Conservation (phyloP, 2,113 vertebrate species). For the Butorides virescens region DNA sequence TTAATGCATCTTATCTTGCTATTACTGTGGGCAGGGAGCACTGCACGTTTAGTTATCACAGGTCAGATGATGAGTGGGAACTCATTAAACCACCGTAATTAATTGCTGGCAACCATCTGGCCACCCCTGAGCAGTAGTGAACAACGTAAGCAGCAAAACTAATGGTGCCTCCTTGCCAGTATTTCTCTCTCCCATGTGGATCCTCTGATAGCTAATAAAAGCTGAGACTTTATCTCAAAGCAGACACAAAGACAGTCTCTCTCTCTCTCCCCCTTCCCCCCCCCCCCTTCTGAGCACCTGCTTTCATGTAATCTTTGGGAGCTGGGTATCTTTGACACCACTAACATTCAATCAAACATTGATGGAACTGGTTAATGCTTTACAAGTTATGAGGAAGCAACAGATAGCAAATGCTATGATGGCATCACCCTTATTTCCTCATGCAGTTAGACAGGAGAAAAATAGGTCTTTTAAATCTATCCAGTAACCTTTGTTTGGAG, state of each 20-base stretch:
- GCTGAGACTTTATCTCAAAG: slow-evolving; percentile 55
- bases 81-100: slow-evolving; percentile 68
- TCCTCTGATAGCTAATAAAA: slow-evolving; percentile 65
- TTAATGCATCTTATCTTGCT: slow-evolving; percentile 42
- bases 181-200: slow-evolving; percentile 58
- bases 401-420: slow-evolving; percentile 9
- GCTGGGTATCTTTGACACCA: slow-evolving; percentile 4
- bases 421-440: background rate
- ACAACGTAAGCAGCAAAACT: slow-evolving; percentile 62
- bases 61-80: slow-evolving; percentile 67
- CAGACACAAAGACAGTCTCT: slow-evolving; percentile 35
- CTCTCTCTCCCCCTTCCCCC: background rate
- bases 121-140: slow-evolving; percentile 63
- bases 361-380: slow-evolving; percentile 45
- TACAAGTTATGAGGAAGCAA: slow-evolving; percentile 52
- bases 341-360: slow-evolving; percentile 40
- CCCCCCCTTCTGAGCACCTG: slow-evolving; percentile 25
- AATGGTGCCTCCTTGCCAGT: slow-evolving; percentile 61
- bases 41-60: slow-evolving; percentile 62
- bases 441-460: background rate
- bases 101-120: slow-evolving; percentile 71
- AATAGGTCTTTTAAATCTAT: background rate
- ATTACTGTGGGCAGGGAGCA: slow-evolving; percentile 51
- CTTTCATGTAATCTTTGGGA: slow-evolving; percentile 38
- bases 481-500: slow-evolving; percentile 15